Percentiles rank a stretch among this genome's conserved stretches.
Conservation (phyloP, 2,113 vertebrate genomes). For the Struthio camelus region DNA sequence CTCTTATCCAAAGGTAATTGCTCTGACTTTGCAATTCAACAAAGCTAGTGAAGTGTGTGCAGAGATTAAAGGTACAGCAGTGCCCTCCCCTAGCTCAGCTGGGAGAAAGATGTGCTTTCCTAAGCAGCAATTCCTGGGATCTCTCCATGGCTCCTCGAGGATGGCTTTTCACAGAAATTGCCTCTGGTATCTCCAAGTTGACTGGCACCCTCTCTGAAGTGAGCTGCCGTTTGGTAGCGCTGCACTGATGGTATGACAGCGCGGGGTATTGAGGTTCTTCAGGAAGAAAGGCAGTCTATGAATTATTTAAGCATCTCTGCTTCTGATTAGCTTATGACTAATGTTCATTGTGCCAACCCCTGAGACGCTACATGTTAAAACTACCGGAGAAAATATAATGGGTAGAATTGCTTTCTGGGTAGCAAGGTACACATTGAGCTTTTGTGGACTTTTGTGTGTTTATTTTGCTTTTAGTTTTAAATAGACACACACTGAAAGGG, state of each 20-base stretch:
- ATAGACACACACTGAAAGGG: not conserved
- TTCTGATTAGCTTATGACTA: constrained; percentile 57
- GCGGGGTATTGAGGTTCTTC: not conserved
- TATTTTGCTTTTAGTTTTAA: constrained; percentile 61
- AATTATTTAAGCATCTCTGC: constrained; percentile 56
- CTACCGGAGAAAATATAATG: constrained; percentile 43
- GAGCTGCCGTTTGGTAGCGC: not conserved
- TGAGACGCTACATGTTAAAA: not conserved
- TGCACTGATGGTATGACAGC: not conserved
- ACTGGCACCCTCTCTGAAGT: constrained; percentile 16
- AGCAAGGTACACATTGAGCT: constrained; percentile 38
- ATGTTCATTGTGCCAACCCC: constrained; percentile 6
- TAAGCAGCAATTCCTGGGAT: not conserved
- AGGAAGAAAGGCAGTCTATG: constrained; percentile 20
- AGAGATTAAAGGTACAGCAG: not conserved
- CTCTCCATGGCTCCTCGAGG: not conserved
- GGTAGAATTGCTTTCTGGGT: constrained; percentile 63
- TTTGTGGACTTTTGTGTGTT: constrained; percentile 42
- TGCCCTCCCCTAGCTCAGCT: not conserved
- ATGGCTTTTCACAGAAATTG: not conserved
- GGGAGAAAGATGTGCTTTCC: not conserved
- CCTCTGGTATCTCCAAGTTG: not conserved
- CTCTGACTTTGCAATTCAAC: not conserved
- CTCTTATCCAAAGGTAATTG: not conserved
- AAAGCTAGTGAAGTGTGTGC: not conserved